Base-by-base conservation (phyloP, 1,140 invertebrate genomes). In the Platyscapa corneri region DNA sequence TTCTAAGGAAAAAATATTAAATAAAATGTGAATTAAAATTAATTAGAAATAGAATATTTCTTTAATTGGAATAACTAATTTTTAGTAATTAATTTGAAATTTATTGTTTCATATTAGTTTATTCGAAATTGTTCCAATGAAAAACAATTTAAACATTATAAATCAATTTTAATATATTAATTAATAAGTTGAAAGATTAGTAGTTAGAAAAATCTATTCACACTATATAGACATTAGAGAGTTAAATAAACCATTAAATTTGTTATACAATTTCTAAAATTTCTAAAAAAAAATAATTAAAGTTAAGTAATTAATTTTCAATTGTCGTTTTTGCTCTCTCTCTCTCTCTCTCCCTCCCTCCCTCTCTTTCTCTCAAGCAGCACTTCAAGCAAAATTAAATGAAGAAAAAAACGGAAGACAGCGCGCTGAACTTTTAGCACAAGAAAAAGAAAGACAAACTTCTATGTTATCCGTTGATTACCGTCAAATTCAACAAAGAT, bases 401-500 rank as follows among this genome's bases (percentile, higher is more conserved):
- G 97, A 98, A 91, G 98, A 99, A 91, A 98, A 98, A 90, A 95
- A 94, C 74, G 95, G 96, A 0, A 94, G 97, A 78, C 97, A 98
- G 90, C 96, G 96, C 85, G 96, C 97, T 0, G 98, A 99, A 90
- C 94, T 96, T 64, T 95, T 95, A 37, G 96, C 95, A 16, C 97
- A 99, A 91, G 98, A 99, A 90, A 97, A 97, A 89, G 98, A 99
- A 91, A 94, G 98, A 16, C 97, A 98, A 91, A 97, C 98, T 90
- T 98, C 97, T 12, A 98, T 99, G 96, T 93, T 99, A 0, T 97
- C 96, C 30, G 97, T 99, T 8, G 98, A 99, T 92, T 97, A 98
- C 90, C 94, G 97, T 16, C 98, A 99, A 93, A 96, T 98, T 87
- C 97, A 98, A 89, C 96, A 98, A 89, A 95, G 97, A 81, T 92